phyloP scores from a whole-genome alignment of 1,140 invertebrate species.

The Diorhabda sublineata region DNA sequence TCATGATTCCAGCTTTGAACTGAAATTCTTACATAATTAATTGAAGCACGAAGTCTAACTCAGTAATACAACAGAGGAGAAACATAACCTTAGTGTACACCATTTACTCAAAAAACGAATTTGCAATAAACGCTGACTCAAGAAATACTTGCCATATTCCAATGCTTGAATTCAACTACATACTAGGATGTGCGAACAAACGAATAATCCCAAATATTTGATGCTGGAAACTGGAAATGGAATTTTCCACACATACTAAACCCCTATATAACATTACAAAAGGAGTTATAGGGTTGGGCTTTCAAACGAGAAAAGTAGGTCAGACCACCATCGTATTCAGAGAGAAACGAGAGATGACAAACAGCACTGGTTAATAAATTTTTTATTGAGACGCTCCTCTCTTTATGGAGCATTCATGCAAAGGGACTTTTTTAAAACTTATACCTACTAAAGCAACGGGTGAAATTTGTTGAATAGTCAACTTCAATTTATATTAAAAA shows the following conservation, averaged over 20 bases:
- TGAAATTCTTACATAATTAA: no score
- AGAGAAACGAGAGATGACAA: background rate
- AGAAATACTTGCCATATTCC: background rate
- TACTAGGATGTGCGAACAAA: background rate
- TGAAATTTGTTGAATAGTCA: no score
- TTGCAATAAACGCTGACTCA: background rate
- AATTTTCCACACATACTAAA: background rate
- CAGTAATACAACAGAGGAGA: no score
- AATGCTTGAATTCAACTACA: background rate
- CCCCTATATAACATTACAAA: slow-evolving; percentile 1
- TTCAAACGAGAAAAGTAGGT: background rate
- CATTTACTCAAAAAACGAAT: background rate
- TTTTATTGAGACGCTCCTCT: background rate
- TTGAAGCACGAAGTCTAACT: no score
- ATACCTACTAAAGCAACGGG: background rate
- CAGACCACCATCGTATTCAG: background rate
- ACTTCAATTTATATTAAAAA: no score
- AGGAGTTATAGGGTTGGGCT: background rate
- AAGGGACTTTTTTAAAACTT: background rate
- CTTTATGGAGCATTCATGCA: background rate
- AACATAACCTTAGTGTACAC: no score
- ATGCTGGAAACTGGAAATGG: background rate
- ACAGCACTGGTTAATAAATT: slow-evolving; percentile 2
- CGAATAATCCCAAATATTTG: slow-evolving; percentile 1
- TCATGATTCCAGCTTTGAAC: no score